Percentiles rank a stretch among this genome's conserved stretches.
Evolutionary conservation across 2,888 invertebrate genomes (phyloP).

Genomic region (Laothoe populi): DNA sequence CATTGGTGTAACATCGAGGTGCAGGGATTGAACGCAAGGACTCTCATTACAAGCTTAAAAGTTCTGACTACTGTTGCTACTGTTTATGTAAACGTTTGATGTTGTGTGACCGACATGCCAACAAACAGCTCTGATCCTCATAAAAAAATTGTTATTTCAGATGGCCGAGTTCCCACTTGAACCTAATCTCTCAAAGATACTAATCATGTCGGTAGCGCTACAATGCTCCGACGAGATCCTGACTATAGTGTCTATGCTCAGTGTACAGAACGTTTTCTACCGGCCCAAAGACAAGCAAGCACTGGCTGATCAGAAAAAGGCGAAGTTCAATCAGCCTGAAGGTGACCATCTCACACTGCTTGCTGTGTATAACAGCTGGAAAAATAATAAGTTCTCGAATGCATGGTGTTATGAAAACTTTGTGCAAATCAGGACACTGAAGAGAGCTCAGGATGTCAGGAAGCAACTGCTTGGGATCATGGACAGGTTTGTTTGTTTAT

Average conservation of each 20-base stretch:
- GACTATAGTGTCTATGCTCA: constrained; percentile 99
- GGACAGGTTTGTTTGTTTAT: constrained; percentile 88
- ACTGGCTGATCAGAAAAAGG: constrained; percentile 98
- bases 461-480: constrained; percentile 99
- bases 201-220: constrained; percentile 99
- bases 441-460: constrained; percentile 98
- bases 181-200: constrained; percentile 98
- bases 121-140: neutral
- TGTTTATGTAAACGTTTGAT: too few relatives aligned
- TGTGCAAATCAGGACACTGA: constrained; percentile 97
- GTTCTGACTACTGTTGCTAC: too few relatives aligned
- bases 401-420: constrained; percentile 99
- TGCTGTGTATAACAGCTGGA: constrained; percentile 99
- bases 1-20: too few relatives aligned
- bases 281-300: constrained; percentile 98
- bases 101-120: too few relatives aligned
- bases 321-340: constrained; percentile 99
- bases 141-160: constrained; percentile 63
- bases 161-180: constrained; percentile 99
- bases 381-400: constrained; percentile 99
- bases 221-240: constrained; percentile 99
- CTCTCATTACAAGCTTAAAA: too few relatives aligned
- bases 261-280: constrained; percentile 98
- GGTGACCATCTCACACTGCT: constrained; percentile 98
- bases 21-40: too few relatives aligned